Conservation (phyloP, 2,797 vertebrate genomes). For the Dryobates pubescens region DNA sequence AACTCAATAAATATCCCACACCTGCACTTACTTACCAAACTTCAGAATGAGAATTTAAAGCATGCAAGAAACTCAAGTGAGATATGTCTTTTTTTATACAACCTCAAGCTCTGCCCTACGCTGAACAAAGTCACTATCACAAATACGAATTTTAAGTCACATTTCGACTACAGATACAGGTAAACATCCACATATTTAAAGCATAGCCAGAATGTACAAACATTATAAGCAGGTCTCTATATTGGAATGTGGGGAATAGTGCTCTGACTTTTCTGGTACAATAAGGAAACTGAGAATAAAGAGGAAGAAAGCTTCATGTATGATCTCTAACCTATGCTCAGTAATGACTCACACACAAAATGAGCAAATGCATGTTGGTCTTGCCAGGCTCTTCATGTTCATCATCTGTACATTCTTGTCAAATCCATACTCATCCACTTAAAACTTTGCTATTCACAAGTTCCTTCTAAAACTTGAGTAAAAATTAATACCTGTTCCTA, state of each 20-base stretch:
- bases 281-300: neutral
- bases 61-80: neutral
- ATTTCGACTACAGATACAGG: neutral
- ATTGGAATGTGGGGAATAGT: neutral
- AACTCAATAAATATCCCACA: neutral
- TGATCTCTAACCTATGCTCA: neutral
- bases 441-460: neutral
- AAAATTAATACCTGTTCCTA: neutral
- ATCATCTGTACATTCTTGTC: neutral
- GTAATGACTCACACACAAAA: neutral
- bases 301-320: neutral
- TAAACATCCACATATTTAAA: neutral
- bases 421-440: neutral
- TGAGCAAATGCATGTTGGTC: neutral
- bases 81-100: rapidly evolving
- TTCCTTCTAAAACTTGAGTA: neutral
- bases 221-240: rapidly evolving
- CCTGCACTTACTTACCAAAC: neutral
- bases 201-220: neutral
- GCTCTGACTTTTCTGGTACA: neutral
- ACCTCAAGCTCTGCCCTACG: neutral
- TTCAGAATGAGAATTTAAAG: neutral
- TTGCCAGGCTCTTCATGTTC: neutral
- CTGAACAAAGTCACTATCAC: neutral
- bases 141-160: neutral